Percentiles rank a stretch among this genome's conserved stretches.
Evolutionary conservation across 2,113 vertebrate species (phyloP).

Genomic region (Triplophysa siluroides): DNA sequence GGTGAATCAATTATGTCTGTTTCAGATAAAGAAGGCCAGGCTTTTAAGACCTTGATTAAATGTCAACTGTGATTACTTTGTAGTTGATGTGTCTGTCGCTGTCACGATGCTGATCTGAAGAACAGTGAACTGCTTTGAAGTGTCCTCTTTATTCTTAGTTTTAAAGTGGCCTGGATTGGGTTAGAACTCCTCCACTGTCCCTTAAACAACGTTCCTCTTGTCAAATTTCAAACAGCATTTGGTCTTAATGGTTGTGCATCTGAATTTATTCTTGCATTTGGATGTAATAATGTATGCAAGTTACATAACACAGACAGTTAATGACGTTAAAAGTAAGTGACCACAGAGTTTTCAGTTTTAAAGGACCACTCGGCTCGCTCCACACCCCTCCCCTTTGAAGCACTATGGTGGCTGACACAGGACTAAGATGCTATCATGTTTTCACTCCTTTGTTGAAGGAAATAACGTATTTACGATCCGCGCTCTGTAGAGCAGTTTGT

Average conservation of each 20-base stretch:
- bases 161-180: background rate
- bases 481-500: too few relatives aligned
- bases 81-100: constrained; percentile 27
- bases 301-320: too few relatives aligned
- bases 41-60: constrained; percentile 53
- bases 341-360: too few relatives aligned
- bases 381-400: too few relatives aligned
- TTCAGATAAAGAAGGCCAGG: constrained; percentile 36
- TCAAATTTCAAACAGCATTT: background rate
- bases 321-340: too few relatives aligned
- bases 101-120: constrained; percentile 32
- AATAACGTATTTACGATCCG: too few relatives aligned
- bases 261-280: background rate
- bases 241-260: background rate
- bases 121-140: constrained; percentile 11
- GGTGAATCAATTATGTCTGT: constrained; percentile 44
- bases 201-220: background rate
- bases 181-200: background rate
- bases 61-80: constrained; percentile 48
- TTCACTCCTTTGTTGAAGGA: too few relatives aligned
- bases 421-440: too few relatives aligned
- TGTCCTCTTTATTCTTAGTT: constrained; percentile 11
- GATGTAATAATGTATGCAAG: background rate
- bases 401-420: too few relatives aligned
- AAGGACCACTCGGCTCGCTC: too few relatives aligned